Evolutionary conservation across 2,888 invertebrate species (phyloP).

Genomic region (Eristalinus sepulchralis): DNA sequence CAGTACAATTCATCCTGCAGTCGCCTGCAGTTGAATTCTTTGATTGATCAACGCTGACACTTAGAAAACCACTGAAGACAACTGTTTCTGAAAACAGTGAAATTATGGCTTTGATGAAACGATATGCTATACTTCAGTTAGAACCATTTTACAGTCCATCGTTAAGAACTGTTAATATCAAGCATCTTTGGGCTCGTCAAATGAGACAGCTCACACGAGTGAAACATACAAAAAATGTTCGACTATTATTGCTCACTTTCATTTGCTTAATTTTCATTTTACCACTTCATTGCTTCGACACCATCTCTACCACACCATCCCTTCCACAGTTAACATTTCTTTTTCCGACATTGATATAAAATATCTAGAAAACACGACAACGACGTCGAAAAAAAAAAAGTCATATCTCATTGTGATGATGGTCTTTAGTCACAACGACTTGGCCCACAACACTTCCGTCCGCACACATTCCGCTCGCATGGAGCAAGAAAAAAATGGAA

Average conservation of each 20-base stretch:
- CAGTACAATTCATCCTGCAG: too few species aligned
- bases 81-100: too few species aligned
- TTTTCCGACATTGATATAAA: background rate
- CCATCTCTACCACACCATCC: background rate
- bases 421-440: slow-evolving; percentile 18
- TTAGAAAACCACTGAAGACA: too few species aligned
- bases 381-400: background rate
- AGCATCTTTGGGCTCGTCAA: too few species aligned
- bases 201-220: too few species aligned
- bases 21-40: too few species aligned
- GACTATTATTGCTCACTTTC: slow-evolving; percentile 52
- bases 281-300: background rate
- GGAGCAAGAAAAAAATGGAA: slow-evolving; percentile 49
- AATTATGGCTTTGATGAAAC: too few species aligned
- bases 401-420: background rate
- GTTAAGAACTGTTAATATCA: too few species aligned
- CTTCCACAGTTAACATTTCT: slow-evolving; percentile 13
- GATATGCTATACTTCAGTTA: too few species aligned
- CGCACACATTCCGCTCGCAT: background rate
- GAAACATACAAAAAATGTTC: background rate
- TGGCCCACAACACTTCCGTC: slow-evolving; percentile 47
- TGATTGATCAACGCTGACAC: too few species aligned
- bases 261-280: slow-evolving; percentile 28
- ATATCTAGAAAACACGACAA: background rate
- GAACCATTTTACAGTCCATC: too few species aligned